Evolutionary conservation across 2,888 invertebrate genomes (phyloP).

Genomic region (Kuschelorhynchus macadamiae): DNA sequence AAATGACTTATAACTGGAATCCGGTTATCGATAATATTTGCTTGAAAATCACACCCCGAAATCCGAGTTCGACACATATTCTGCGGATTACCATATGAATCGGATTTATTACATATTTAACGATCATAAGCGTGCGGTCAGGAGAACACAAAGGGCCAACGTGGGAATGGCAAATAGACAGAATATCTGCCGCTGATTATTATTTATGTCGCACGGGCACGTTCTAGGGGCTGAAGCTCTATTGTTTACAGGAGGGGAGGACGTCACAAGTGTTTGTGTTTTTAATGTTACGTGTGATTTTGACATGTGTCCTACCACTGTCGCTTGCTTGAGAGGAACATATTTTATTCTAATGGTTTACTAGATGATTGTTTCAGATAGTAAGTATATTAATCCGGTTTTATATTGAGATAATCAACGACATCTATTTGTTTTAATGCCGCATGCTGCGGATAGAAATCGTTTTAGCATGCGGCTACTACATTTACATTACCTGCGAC

Average conservation of each 20-base stretch:
- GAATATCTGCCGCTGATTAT: constrained; percentile 63
- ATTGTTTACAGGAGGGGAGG: constrained; percentile 51
- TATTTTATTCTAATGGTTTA: constrained; percentile 50
- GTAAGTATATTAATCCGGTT: too few relatives aligned
- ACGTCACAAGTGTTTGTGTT: constrained; percentile 62
- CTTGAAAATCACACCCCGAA: too few relatives aligned
- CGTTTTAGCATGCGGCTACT: too few relatives aligned
- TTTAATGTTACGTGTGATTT: constrained; percentile 66
- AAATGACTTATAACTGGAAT: too few relatives aligned
- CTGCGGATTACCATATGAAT: constrained; percentile 68
- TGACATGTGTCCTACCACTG: constrained; percentile 62
- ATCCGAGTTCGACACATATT: constrained; percentile 6
- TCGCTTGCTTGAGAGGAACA: constrained; percentile 31
- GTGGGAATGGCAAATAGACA: constrained; percentile 68
- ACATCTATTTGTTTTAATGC: too few relatives aligned
- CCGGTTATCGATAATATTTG: too few relatives aligned
- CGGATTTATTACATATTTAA: constrained; percentile 69
- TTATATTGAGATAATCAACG: too few relatives aligned
- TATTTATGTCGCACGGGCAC: constrained; percentile 62
- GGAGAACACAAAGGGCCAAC: constrained; percentile 63
- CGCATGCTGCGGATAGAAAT: too few relatives aligned
- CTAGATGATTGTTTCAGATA: too few relatives aligned
- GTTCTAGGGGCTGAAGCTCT: constrained; percentile 49
- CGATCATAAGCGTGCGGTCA: constrained; percentile 64
- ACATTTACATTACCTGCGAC: too few relatives aligned